These are phyloP conservation scores for Chrysomela aeneicollis DNA, from an alignment of 2,888 invertebrate genomes.

Conservation along the genomic window DNA sequence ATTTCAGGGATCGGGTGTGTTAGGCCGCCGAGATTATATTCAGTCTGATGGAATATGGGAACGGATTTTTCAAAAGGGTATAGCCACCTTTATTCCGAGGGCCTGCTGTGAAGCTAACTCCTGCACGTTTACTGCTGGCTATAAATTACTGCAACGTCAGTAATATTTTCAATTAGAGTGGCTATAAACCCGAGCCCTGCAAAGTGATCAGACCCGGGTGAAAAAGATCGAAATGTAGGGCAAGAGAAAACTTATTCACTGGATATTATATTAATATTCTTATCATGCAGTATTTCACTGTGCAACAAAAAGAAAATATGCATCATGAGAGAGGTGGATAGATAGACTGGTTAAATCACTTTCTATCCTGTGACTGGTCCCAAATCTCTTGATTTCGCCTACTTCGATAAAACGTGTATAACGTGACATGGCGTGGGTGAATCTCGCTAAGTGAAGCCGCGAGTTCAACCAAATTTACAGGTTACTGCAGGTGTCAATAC, in stretches of 20 bases:
- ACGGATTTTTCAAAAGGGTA: slow-evolving; percentile 10
- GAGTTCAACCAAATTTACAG: no score
- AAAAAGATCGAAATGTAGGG: background rate
- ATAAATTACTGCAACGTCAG: slow-evolving; percentile 42
- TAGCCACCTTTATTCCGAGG: slow-evolving; percentile 23
- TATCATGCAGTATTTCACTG: background rate
- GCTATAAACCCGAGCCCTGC: slow-evolving; percentile 41
- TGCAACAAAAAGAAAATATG: no score
- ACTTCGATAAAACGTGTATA: no score
- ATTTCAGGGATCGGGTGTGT: background rate
- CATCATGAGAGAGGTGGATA: no score
- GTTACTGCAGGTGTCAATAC: no score
- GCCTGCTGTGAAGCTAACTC: slow-evolving; percentile 26
- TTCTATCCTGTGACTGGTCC: no score
- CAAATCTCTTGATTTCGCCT: no score
- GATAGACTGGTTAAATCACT: no score
- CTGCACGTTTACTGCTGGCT: slow-evolving; percentile 26
- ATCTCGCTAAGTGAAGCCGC: no score
- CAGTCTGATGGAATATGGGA: background rate
- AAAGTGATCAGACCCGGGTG: slow-evolving; percentile 34
- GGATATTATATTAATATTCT: background rate
- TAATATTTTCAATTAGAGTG: slow-evolving; percentile 43
- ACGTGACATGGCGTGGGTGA: no score
- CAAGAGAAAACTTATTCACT: background rate
- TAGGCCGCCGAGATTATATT: background rate